Conservation (phyloP, 2,888 invertebrate species). For the Hermodice carunculata region DNA sequence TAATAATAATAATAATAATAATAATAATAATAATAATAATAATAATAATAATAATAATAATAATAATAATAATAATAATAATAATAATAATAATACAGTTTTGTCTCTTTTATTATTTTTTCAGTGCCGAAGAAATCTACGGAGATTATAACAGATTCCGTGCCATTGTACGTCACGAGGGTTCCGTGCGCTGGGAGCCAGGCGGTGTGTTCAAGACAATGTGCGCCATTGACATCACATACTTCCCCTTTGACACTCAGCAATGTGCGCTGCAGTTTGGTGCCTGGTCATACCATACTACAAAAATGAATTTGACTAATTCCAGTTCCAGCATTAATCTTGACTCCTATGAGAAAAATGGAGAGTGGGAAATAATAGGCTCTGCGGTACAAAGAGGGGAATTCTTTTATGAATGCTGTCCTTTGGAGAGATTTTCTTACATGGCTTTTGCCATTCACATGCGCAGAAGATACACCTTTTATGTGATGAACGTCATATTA, state of each 20-base stretch:
- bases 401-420: conserved; percentile 43
- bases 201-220: conserved; percentile 44
- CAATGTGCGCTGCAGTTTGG: conserved; percentile 21
- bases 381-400: conserved; percentile 36
- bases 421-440: conserved; percentile 20
- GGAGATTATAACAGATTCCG: conserved; percentile 45
- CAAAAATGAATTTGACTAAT: conserved; percentile 44
- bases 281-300: conserved; percentile 43
- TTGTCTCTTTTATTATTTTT: no score
- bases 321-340: conserved; percentile 30
- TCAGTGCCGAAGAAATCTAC: conserved; percentile 45
- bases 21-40: no score
- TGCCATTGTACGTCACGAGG: conserved; percentile 36
- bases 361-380: conserved; percentile 39
- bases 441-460: conserved; percentile 29
- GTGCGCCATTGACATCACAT: conserved; percentile 49
- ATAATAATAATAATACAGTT: no score
- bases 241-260: conserved; percentile 46
- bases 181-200: conserved; percentile 45
- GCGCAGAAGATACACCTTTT: conserved; percentile 35
- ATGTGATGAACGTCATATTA: conserved; percentile 38
- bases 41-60: no score
- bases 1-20: no score
- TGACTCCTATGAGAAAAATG: conserved; percentile 43
- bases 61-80: no score